phyloP scores from a whole-genome alignment of 2,888 invertebrate species.

The Scaptomyza tumidula region DNA sequence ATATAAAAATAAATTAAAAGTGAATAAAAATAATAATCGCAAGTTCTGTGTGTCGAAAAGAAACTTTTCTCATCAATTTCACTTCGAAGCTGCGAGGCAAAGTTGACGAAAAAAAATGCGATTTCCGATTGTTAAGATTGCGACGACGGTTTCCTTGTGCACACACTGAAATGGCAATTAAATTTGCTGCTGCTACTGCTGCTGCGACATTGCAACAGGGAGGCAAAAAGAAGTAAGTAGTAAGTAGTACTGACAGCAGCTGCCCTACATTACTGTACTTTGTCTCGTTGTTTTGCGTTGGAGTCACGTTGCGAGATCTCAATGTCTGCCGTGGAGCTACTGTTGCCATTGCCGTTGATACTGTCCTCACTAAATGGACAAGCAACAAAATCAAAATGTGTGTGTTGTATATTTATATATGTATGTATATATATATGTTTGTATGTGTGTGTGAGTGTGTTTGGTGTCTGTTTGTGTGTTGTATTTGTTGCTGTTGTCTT shows the following conservation, averaged over 20 bases:
- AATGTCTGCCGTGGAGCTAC: slow-evolving; percentile 74
- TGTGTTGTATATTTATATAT: slow-evolving; percentile 26
- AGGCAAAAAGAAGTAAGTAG: neutral
- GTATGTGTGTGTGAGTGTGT: slow-evolving; percentile 25
- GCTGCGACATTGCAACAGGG: slow-evolving; percentile 26
- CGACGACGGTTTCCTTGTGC: slow-evolving; percentile 47
- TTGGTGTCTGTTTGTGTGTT: slow-evolving; percentile 18
- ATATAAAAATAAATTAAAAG: slow-evolving; percentile 39
- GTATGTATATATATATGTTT: neutral
- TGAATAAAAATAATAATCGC: slow-evolving; percentile 45
- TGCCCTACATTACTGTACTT: slow-evolving; percentile 52
- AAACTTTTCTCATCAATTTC: slow-evolving; percentile 35
- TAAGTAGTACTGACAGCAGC: neutral
- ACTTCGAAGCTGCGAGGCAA: slow-evolving; percentile 17
- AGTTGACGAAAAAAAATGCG: slow-evolving; percentile 13
- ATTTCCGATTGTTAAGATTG: slow-evolving; percentile 46
- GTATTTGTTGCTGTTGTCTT: slow-evolving; percentile 17
- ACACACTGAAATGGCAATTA: slow-evolving; percentile 53
- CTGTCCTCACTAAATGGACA: slow-evolving; percentile 72
- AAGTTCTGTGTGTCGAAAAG: slow-evolving; percentile 48
- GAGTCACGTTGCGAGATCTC: slow-evolving; percentile 74
- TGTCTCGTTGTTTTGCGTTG: slow-evolving; percentile 44
- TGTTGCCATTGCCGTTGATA: slow-evolving; percentile 58
- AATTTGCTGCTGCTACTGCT: slow-evolving; percentile 25
- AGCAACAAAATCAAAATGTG: slow-evolving; percentile 66